Evolutionary conservation across 1,140 invertebrate genomes (phyloP), one percentile per base, ranked within the genome.

Genomic region (Aphaenogaster rudis): DNA sequence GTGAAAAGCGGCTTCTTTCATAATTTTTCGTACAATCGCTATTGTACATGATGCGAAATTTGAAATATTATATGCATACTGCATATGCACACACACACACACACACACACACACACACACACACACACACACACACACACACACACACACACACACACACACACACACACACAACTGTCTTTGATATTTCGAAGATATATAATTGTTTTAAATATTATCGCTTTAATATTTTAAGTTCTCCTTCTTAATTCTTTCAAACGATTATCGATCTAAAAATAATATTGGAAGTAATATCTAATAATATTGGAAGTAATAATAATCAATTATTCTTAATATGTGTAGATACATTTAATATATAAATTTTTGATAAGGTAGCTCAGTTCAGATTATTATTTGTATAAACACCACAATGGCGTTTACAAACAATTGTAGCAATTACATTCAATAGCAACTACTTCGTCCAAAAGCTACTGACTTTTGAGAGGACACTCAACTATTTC

Each of bases 401-500:
- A 69, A 69, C 11, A 50, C 5, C 15, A 17, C 52, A 74, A 72
- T 48, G 13, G 28, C 13, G 36, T 33, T 59, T 39, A 21, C 39
- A 33, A 21, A 82, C 28, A 21, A 74, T 61, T 74, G 67, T 15
- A 59, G 54, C 28, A 82, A 82, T 74, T 74, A 82, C 36, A 66
- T 21, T 45, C 78, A 66, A 80, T 48, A 59, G 3, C 7, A 71
- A 17, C 28, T 48, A 33, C 39, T 82, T 82, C 21, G 36, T 59
- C 15, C 39, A 11, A 82, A 74, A 82, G 67, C 28, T 48, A 82
- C 52, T 28, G 39, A 57, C 66, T 74, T 82, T 82, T 42, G 15
- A 74, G 52, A 17, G 21, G 54, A 48, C 42, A 82, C 80, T 82
- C 42, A 28, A 82, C 54, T 39, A 28, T 82, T 82, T 82, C 80